A percentile compares a stretch with the other conserved stretches of the same genome.
Conservation (phyloP, 2,797 vertebrate genomes). For the Gephyroberyx darwinii region DNA sequence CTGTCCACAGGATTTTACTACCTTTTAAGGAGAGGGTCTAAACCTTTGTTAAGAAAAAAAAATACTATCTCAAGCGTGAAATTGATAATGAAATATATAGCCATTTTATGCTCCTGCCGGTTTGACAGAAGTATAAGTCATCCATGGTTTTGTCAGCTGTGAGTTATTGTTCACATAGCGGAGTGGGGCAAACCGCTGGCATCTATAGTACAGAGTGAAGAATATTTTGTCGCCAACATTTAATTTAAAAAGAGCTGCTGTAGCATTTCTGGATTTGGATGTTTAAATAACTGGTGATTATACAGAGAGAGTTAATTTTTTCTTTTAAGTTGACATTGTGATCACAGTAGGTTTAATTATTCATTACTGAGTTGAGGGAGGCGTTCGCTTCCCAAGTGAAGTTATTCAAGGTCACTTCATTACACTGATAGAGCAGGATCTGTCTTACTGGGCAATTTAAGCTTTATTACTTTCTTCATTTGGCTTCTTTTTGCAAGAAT, state of each 20-base stretch:
- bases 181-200: constrained; percentile 59
- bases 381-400: constrained; percentile 55
- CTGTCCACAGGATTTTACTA: constrained; percentile 41
- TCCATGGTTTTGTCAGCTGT: constrained; percentile 80
- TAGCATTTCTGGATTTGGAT: constrained; percentile 58
- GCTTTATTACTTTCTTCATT: constrained; percentile 58
- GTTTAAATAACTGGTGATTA: constrained; percentile 67
- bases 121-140: constrained; percentile 85
- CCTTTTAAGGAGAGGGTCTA: constrained; percentile 64
- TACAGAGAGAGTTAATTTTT: constrained; percentile 40
- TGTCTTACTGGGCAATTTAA: constrained; percentile 53
- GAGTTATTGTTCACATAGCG: constrained; percentile 82
- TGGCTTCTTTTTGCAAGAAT: constrained; percentile 30
- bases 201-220: constrained; percentile 53
- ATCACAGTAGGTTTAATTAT: constrained; percentile 71
- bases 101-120: constrained; percentile 78
- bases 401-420: constrained; percentile 71
- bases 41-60: constrained; percentile 70
- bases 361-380: constrained; percentile 61
- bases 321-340: constrained; percentile 52
- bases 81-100: constrained; percentile 86
- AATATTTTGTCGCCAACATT: constrained; percentile 62
- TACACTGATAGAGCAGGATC: constrained; percentile 57
- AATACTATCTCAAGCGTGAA: constrained; percentile 81
- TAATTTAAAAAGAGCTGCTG: constrained; percentile 72